These are phyloP conservation scores for Mimachlamys varia DNA, from an alignment of 2,888 invertebrate genomes.

Conservation along the genomic window DNA sequence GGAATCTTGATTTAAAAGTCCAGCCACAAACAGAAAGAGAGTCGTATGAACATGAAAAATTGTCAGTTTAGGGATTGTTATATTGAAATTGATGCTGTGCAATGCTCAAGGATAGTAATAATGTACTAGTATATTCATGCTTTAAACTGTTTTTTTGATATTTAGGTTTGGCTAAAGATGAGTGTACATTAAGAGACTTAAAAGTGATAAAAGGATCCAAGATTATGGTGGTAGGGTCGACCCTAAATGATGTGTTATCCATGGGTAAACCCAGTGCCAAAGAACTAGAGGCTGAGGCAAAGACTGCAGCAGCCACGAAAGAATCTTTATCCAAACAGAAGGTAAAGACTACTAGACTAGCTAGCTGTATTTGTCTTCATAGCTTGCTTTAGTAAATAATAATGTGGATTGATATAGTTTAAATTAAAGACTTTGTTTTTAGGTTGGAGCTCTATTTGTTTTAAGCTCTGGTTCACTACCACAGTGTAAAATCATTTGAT, in stretches of 20 bases:
- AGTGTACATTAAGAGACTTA: constrained; percentile 88
- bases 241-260: constrained; percentile 92
- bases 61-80: too few relatives aligned
- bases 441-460: too few relatives aligned
- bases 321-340: constrained; percentile 82
- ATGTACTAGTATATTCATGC: too few relatives aligned
- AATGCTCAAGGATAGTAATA: too few relatives aligned
- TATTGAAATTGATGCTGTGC: too few relatives aligned
- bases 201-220: constrained; percentile 91
- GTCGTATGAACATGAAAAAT: too few relatives aligned
- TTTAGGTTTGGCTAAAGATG: constrained; percentile 91
- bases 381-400: too few relatives aligned
- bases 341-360: constrained; percentile 65
- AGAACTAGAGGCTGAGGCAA: constrained; percentile 77
- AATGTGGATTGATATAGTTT: background rate
- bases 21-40: too few relatives aligned
- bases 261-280: constrained; percentile 87
- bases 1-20: too few relatives aligned
- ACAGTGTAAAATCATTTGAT: too few relatives aligned
- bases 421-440: background rate
- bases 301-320: constrained; percentile 77
- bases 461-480: too few relatives aligned
- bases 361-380: too few relatives aligned
- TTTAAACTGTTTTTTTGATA: background rate
- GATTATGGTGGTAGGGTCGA: constrained; percentile 95